phyloP scores from a whole-genome alignment of 2,113 vertebrate species.

The Pseudopipra pipra region DNA sequence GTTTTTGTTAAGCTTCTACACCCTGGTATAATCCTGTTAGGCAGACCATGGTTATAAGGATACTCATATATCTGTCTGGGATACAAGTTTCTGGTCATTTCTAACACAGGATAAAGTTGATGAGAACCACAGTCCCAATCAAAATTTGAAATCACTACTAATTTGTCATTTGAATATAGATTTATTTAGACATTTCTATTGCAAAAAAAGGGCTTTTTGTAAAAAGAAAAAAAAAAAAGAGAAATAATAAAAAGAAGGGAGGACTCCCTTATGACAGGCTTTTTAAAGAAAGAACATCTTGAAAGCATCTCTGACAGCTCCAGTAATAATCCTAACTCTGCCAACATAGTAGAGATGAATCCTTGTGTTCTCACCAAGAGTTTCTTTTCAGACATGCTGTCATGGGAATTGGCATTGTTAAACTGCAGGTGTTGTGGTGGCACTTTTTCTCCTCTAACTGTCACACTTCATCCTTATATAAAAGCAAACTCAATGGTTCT shows the following conservation, averaged over 20 bases:
- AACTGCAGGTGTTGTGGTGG: neutral
- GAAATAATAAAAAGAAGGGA: fast-evolving
- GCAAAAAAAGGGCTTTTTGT: neutral
- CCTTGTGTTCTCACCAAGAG: neutral
- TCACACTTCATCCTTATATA: neutral
- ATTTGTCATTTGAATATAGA: neutral
- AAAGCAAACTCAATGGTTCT: neutral
- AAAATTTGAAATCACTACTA: neutral
- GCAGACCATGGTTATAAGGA: neutral
- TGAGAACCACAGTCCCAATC: neutral
- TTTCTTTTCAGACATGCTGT: constrained; percentile 2
- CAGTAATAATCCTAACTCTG: neutral
- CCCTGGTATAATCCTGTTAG: neutral
- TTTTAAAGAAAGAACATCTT: neutral
- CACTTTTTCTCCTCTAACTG: neutral
- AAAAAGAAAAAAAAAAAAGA: neutral
- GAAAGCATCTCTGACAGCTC: neutral
- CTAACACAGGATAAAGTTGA: neutral
- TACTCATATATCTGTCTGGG: neutral
- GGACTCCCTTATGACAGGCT: neutral
- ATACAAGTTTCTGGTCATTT: neutral
- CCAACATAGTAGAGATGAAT: neutral
- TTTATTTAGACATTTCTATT: neutral
- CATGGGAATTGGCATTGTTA: neutral
- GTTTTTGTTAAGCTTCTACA: neutral